Evolutionary conservation across 2,888 invertebrate species (phyloP).

Genomic region (Lycaena phlaeas): DNA sequence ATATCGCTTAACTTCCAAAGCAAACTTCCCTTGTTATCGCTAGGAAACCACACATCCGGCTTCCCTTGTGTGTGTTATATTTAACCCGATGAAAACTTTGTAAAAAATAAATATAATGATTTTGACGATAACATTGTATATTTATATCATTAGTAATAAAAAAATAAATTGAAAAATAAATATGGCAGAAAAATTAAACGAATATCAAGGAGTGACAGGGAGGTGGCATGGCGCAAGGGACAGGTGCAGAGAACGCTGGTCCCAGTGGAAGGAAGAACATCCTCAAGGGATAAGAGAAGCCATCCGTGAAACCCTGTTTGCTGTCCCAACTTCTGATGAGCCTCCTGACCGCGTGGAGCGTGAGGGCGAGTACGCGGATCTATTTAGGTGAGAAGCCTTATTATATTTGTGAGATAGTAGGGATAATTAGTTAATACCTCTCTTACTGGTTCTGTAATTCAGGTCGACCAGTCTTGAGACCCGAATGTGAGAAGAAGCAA

Average conservation of each 20-base stretch:
- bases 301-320: slow-evolving; percentile 55
- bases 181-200: slow-evolving; percentile 85
- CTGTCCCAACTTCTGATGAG: slow-evolving; percentile 53
- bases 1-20: slow-evolving; percentile 16
- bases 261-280: slow-evolving; percentile 75
- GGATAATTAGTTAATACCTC: too few relatives aligned
- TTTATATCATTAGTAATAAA: not conserved
- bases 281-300: slow-evolving; percentile 66
- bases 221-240: slow-evolving; percentile 80
- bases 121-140: not conserved
- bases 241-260: slow-evolving; percentile 74
- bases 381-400: slow-evolving; percentile 41
- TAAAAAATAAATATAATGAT: not conserved
- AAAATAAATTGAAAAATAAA: slow-evolving; percentile 16
- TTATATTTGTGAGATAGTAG: not conserved
- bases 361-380: slow-evolving; percentile 51
- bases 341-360: slow-evolving; percentile 47
- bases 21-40: slow-evolving; percentile 3
- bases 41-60: not conserved
- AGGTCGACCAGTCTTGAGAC: too few relatives aligned
- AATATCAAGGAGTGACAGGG: slow-evolving; percentile 84
- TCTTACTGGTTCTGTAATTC: not conserved
- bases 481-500: too few relatives aligned
- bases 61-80: not conserved
- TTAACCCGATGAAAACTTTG: too few relatives aligned